phyloP scores from a whole-genome alignment of 2,888 invertebrate species.

The Mimumesa dahlbomi region DNA sequence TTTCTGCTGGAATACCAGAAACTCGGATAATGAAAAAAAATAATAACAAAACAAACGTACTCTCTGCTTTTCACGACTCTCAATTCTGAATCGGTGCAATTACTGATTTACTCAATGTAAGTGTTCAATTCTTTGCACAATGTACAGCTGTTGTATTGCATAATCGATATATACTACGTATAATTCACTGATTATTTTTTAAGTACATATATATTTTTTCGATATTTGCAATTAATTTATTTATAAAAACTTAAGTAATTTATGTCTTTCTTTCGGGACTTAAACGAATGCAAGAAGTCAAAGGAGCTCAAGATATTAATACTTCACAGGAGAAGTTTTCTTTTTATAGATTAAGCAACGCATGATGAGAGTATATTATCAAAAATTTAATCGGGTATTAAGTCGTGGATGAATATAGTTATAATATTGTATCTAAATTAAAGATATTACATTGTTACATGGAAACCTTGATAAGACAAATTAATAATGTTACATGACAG shows the following conservation, averaged over 20 bases:
- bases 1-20: neutral
- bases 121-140: slow-evolving; percentile 55
- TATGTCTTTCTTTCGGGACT: neutral
- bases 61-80: slow-evolving; percentile 13
- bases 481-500: slow-evolving; percentile 51
- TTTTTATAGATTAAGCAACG: neutral
- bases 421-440: slow-evolving; percentile 43
- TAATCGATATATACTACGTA: neutral
- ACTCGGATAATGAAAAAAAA: neutral
- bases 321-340: neutral
- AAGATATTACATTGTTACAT: slow-evolving; percentile 54
- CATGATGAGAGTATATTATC: slow-evolving; percentile 14
- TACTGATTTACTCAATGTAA: slow-evolving; percentile 17
- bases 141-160: slow-evolving; percentile 35
- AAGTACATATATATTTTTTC: neutral
- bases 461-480: slow-evolving; percentile 35
- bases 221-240: too few species aligned
- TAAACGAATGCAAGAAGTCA: neutral
- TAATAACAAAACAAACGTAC: neutral
- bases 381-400: neutral
- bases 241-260: slow-evolving; percentile 4
- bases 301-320: slow-evolving; percentile 8
- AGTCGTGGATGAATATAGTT: slow-evolving; percentile 18
- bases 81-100: slow-evolving; percentile 26
- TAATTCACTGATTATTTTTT: too few species aligned